Evolutionary conservation across 1,140 invertebrate genomes (phyloP).

Genomic region (Drosophila ironensis): DNA sequence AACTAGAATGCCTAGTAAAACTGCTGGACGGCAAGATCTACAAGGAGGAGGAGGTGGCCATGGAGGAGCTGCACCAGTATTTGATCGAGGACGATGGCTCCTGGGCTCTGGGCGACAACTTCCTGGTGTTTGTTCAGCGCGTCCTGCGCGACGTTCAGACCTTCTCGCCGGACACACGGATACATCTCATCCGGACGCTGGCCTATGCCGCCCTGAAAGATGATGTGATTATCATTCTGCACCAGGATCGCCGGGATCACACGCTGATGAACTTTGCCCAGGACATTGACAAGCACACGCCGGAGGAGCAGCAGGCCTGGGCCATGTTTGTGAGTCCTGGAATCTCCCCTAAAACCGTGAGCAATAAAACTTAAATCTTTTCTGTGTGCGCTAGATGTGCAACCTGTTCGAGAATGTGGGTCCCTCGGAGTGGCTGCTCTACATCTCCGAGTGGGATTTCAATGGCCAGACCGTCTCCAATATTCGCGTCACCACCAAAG

Average conservation of each 20-base stretch:
- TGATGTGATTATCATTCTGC: conserved; percentile 93
- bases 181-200: conserved; percentile 87
- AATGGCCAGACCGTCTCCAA: conserved; percentile 90
- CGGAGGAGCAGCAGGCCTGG: conserved; percentile 90
- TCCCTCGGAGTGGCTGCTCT: conserved; percentile 95
- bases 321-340: conserved; percentile 89
- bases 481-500: conserved; percentile 94
- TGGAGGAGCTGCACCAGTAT: conserved; percentile 93
- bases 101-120: conserved; percentile 95
- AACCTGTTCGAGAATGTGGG: conserved; percentile 95
- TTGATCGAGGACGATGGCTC: conserved; percentile 93
- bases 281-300: conserved; percentile 90
- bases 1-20: conserved; percentile 86
- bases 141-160: conserved; percentile 86
- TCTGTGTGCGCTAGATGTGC: conserved; percentile 86
- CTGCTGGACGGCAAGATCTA: conserved; percentile 86
- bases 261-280: conserved; percentile 94
- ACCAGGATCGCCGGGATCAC: conserved; percentile 94
- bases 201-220: conserved; percentile 91
- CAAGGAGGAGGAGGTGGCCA: conserved; percentile 87
- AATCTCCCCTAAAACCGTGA: conserved; percentile 79
- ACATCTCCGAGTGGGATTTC: conserved; percentile 95
- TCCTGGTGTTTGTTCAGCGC: conserved; percentile 89
- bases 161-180: conserved; percentile 84
- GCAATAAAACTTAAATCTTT: neutral